Conservation (phyloP, 2,797 vertebrate genomes). For the Myripristis jacobus region DNA sequence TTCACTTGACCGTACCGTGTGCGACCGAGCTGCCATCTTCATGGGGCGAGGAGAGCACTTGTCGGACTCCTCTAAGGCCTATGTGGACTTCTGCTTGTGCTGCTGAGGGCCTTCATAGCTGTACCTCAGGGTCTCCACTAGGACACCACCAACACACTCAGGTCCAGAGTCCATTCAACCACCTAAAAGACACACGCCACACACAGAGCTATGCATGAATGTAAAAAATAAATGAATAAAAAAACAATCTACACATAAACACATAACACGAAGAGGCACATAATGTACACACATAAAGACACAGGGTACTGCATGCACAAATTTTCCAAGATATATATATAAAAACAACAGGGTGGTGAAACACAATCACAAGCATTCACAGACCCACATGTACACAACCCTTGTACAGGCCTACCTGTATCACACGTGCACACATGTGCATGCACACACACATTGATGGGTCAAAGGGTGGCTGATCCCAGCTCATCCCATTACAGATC, state of each 20-base stretch:
- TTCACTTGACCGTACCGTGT: conserved; percentile 68
- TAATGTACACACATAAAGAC: too few species aligned
- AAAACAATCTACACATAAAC: too few species aligned
- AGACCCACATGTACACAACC: neutral
- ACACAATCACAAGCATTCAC: neutral
- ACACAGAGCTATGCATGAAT: conserved; percentile 11
- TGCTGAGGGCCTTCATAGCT: conserved; percentile 79
- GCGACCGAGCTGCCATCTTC: conserved; percentile 79
- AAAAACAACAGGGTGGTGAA: conserved; percentile 11
- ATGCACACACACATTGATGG: conserved; percentile 31
- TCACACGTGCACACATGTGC: conserved; percentile 4
- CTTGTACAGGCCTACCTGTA: neutral
- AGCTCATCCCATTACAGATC: conserved; percentile 58
- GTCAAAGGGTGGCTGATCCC: conserved; percentile 54
- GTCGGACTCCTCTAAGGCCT: conserved; percentile 83
- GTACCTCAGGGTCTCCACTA: conserved; percentile 86
- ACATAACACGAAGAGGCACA: neutral
- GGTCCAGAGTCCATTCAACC: conserved; percentile 85
- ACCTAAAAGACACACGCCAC: conserved; percentile 71
- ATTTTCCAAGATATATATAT: conserved; percentile 17
- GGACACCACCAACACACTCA: conserved; percentile 81
- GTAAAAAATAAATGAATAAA: conserved; percentile 13
- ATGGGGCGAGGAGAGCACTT: conserved; percentile 78
- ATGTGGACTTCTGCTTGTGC: conserved; percentile 63
- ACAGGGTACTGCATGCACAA: neutral